Base-by-base conservation (phyloP, 1,140 invertebrate species). In the Popillia japonica region DNA sequence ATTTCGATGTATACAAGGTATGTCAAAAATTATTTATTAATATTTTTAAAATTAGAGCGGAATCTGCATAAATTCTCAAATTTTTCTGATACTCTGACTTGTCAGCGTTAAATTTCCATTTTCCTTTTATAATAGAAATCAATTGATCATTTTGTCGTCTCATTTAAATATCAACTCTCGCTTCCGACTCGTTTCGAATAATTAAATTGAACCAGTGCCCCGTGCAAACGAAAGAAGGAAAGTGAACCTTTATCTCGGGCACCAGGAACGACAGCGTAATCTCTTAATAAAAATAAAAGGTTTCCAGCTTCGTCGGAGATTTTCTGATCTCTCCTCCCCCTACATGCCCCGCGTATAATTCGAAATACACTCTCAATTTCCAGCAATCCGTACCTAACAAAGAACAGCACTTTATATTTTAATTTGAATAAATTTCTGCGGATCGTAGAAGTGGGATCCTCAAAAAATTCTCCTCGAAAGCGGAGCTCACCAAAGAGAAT, bases 221-320 rank as follows among this genome's bases (percentile, higher is more conserved):
- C 48, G 48, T 4, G 27, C 27, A 34, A 48, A 48, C 2, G 44
- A 48, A 17, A 10, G 44, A 23, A 41, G 41, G 34, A 72, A 72
- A 74, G 34, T 41, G 72, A 74, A 42, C 27, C 72, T 74, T 74
- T 74, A 40, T 44, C 34, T 40, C 34, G 6, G 17, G 34, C 11
- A 23, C 22, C 61, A 17, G 61, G 27, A 68, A 41, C 72, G 72
- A 74, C 72, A 44, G 34, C 34, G 34, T 74, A 74, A 74, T 74
- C 72, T 74, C 72, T 74, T 74, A 74, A 74, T 74, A 74, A 74
- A 74, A 74, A 74, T 74, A 74, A 74, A 74, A 74, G 72, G 72
- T 68, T 74, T 74, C 72, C 72, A 72, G 22, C 64, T 72, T 74
- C 34, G 27, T 34, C 27, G 27, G 7, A 74, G 72, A 40, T 42